Base-by-base conservation (phyloP, 2,888 invertebrate species). In the Scaptomyza parva region DNA sequence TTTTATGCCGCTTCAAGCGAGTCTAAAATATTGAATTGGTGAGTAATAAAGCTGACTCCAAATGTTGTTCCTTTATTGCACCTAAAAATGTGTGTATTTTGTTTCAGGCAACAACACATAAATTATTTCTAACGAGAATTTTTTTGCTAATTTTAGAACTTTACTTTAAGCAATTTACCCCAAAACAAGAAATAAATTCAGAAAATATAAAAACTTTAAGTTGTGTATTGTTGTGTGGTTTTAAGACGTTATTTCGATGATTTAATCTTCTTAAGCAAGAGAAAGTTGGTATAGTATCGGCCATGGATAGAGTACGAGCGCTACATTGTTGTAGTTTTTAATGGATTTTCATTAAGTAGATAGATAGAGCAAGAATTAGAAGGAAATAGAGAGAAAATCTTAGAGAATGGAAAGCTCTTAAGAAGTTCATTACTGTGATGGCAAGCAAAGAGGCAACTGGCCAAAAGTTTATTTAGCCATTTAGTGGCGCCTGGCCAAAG, bases 401-500 rank as follows among this genome's bases (percentile, higher is more conserved):
- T 30, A 44, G 47, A 26, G 67, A 64, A 60, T 59, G 55, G 47
- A 80, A 84, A 83, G 82, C 82, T 85, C 85, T 85, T 88, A 88
- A 88, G 84, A 85, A 88, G 87, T 85, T 88, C 82, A 85, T 85
- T 85, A 85, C 83, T 24, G 76, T 66, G 72, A 86, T 83, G 71
- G 84, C 78, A 71, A 55, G 54, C 41, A 45, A 41, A 51, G 78
- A 62, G 58, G 57, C 61, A 71, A 63, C 75, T 71, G 76, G 81
- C 76, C 76, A 86, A 86, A 85, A 85, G 76, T 88, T 85, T 88
- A 88, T 88, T 88, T 88, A 85, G 82, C 87, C 85, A 85, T 85
- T 88, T 83, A 80, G 82, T 85, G 88, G 70, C 43, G 65, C 52
- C 62, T 45, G 61, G 37, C 54, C 59, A 68, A 78, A 81, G 53